Percentiles rank a stretch among this genome's conserved stretches.
Evolutionary conservation across 2,113 vertebrate species (phyloP).

Genomic region (Microcebus ravelobensis): DNA sequence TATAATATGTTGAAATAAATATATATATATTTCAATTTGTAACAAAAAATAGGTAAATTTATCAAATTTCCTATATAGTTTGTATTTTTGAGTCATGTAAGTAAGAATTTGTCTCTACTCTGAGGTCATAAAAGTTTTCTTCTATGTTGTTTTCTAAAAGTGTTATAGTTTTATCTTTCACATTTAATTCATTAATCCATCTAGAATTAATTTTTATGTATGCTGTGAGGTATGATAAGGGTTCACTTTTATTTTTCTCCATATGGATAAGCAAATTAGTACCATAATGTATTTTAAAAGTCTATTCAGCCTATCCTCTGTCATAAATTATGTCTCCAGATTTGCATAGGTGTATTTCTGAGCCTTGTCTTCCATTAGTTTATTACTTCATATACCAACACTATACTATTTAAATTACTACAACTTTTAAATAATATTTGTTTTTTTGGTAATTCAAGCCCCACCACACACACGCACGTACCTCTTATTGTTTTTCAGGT

Average conservation of each 20-base stretch:
- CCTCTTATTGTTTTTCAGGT: background rate
- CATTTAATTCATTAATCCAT: background rate
- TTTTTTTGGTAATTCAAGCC: background rate
- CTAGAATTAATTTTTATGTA: background rate
- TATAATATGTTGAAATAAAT: too few species aligned
- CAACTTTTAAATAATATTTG: background rate
- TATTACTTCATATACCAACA: background rate
- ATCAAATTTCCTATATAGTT: background rate
- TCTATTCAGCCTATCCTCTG: background rate
- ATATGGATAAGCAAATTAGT: background rate
- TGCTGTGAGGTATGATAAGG: background rate
- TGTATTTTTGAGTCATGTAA: background rate
- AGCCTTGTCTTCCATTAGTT: background rate
- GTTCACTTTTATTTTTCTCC: background rate
- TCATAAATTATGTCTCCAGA: background rate
- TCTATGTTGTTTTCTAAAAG: background rate
- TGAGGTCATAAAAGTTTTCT: background rate
- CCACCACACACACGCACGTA: too few species aligned
- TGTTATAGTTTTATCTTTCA: constrained; percentile 26
- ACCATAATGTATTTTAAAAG: background rate
- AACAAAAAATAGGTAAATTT: background rate
- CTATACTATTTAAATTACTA: background rate
- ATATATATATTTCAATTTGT: too few species aligned
- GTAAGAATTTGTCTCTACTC: constrained; percentile 1
- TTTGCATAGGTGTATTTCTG: background rate